Conservation (phyloP, 2,113 vertebrate species). For the Ivindomyrus marchei region DNA sequence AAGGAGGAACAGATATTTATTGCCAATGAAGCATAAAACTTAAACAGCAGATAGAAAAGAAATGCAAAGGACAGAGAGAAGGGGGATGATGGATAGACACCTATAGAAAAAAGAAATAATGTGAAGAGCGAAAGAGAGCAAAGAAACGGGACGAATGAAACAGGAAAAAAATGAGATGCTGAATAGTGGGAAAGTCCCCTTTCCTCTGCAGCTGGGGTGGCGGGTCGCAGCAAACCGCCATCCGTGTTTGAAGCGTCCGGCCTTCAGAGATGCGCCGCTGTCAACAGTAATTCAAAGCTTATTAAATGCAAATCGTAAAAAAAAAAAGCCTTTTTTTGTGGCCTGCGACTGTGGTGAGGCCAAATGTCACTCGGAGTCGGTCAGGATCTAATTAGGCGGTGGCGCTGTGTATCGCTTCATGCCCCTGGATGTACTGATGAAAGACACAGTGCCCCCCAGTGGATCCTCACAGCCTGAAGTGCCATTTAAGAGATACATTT, state of each 20-base stretch:
- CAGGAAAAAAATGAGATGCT: background rate
- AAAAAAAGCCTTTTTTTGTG: background rate
- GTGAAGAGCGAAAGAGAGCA: background rate
- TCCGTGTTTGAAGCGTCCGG: background rate
- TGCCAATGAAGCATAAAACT: background rate
- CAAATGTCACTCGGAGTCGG: background rate
- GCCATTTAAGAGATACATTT: background rate
- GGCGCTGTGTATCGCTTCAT: background rate
- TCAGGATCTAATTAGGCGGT: background rate
- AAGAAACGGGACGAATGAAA: background rate
- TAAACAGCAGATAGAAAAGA: background rate
- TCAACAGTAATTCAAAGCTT: background rate
- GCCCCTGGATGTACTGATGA: background rate
- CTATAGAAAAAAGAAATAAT: conserved; percentile 3
- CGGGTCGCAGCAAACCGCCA: background rate
- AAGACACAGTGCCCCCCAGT: background rate
- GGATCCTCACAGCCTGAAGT: background rate
- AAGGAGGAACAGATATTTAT: background rate
- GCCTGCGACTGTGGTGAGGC: background rate
- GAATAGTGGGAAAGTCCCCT: conserved; percentile 2
- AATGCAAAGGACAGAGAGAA: background rate
- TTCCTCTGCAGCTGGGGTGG: background rate
- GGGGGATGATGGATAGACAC: background rate
- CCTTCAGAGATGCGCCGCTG: background rate
- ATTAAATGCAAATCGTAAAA: conserved; percentile 7